Evolutionary conservation across 2,888 invertebrate genomes (phyloP).

Genomic region (Petrophora chlorosata): DNA sequence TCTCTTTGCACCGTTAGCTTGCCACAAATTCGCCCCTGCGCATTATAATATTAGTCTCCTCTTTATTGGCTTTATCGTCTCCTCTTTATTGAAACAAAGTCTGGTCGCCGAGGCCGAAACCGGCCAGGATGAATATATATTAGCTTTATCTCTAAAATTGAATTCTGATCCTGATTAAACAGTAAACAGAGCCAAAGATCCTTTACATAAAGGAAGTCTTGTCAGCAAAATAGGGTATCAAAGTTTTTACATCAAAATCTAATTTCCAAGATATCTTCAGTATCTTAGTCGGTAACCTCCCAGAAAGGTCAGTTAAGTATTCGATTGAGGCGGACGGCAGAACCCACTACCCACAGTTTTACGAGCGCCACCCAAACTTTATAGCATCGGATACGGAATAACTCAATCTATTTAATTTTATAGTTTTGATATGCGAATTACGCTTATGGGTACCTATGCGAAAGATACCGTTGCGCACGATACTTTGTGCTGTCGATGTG

Average conservation of each 20-base stretch:
- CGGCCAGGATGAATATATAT: no score
- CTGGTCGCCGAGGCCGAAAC: no score
- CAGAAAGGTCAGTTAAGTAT: conserved; percentile 1
- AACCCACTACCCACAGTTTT: conserved; percentile 9
- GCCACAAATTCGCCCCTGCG: no score
- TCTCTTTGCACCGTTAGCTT: no score
- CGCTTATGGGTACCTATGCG: no score
- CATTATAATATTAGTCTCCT: no score
- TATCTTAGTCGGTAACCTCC: background rate
- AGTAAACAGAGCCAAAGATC: background rate
- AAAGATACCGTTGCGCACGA: no score
- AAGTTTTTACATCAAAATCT: background rate
- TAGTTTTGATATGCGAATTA: background rate
- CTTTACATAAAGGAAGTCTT: background rate
- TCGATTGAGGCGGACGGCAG: background rate
- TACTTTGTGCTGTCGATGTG: no score
- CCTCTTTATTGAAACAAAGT: no score
- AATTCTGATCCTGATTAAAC: background rate
- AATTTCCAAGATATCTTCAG: background rate
- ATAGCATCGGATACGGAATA: conserved; percentile 10
- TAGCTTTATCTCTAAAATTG: background rate
- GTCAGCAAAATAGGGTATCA: background rate
- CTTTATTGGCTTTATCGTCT: no score
- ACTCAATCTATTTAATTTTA: conserved; percentile 20
- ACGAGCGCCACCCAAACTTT: conserved; percentile 14